These are phyloP conservation scores for Ceratina australensis DNA, from an alignment of 1,140 invertebrate genomes.

Conservation along the genomic window DNA sequence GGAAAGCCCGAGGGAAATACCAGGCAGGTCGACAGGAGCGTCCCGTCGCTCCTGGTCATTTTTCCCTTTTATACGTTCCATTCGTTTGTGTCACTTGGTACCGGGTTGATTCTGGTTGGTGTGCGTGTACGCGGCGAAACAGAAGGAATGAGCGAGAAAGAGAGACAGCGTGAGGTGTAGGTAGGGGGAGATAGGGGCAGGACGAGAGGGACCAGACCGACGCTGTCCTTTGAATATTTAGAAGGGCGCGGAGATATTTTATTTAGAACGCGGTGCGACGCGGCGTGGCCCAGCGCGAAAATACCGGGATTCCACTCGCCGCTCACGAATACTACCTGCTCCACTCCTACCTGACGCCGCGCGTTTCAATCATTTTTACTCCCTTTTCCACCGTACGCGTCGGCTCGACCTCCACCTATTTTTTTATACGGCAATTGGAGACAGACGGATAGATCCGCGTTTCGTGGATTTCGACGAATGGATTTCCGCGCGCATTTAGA, in stretches of 20 bases:
- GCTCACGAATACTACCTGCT: slow-evolving; percentile 10
- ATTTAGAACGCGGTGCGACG: slow-evolving; percentile 56
- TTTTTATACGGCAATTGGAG: neutral
- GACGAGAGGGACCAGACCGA: neutral
- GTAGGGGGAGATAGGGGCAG: too few species aligned
- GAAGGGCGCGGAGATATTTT: slow-evolving; percentile 69
- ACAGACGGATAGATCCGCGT: neutral
- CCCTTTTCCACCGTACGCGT: neutral
- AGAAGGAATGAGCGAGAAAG: neutral
- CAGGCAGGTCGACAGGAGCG: slow-evolving; percentile 41
- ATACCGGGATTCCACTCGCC: slow-evolving; percentile 39
- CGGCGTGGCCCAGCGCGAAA: slow-evolving; percentile 39
- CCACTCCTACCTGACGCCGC: slow-evolving; percentile 1
- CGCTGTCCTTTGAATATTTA: slow-evolving; percentile 71
- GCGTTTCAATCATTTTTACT: slow-evolving; percentile 39
- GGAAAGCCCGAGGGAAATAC: slow-evolving; percentile 73
- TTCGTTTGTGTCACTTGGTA: slow-evolving; percentile 73
- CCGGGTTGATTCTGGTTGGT: slow-evolving; percentile 25
- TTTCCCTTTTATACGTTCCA: slow-evolving; percentile 76
- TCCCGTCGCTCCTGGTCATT: slow-evolving; percentile 71
- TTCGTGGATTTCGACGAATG: neutral
- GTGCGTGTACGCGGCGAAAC: slow-evolving; percentile 34
- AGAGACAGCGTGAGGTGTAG: neutral
- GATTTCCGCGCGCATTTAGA: too few species aligned
- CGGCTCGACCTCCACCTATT: neutral